Evolutionary conservation across 2,113 vertebrate species (phyloP), one percentile per base, ranked within the genome.

Genomic region (Notothenia rossii): DNA sequence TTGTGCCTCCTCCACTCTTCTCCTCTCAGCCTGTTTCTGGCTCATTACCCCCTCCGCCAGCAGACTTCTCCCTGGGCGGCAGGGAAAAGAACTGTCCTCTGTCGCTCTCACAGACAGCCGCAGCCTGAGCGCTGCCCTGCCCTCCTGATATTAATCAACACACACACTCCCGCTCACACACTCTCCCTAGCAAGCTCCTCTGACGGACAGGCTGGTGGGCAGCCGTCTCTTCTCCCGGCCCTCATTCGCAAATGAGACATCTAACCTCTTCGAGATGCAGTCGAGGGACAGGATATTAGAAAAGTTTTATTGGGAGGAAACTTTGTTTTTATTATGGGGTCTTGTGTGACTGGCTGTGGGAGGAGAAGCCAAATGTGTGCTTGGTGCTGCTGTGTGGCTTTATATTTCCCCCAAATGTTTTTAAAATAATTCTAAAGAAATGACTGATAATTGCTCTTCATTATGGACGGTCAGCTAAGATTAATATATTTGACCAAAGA

Each of bases 1-100:
- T 92, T 94, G 93, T 88, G 91, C 90, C 90, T 93, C 79, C 88
- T 91, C 86, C 79, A 79, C 86, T 91, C 79, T 71, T 80, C 80
- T 82, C 85, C 91, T 84, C 83, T 90, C 93, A 84, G 93, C 86
- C 86, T 86, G 81, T 94, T 94, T 95, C 93, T 92, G 93, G 91
- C 92, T 94, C 94, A 95, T 95, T 95, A 95, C 94, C 91, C 88
- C 88, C 92, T 91, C 93, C 71, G 79, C 93, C 88, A 91, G 92
- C 90, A 94, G 89, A 89, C 92, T 87, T 92, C 90, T 95, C 94
- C 94, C 94, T 77, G 89, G 90, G 91, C 86, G 87, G 86, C 93
- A 86, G 91, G 92, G 92, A 94, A 93, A 88, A 93, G 91, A 93
- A 92, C 89, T 91, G 89, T 92, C 93, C 94, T 92, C 90, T 93